Evolutionary conservation across 2,888 invertebrate genomes (phyloP).

Genomic region (Lithophane socia): DNA sequence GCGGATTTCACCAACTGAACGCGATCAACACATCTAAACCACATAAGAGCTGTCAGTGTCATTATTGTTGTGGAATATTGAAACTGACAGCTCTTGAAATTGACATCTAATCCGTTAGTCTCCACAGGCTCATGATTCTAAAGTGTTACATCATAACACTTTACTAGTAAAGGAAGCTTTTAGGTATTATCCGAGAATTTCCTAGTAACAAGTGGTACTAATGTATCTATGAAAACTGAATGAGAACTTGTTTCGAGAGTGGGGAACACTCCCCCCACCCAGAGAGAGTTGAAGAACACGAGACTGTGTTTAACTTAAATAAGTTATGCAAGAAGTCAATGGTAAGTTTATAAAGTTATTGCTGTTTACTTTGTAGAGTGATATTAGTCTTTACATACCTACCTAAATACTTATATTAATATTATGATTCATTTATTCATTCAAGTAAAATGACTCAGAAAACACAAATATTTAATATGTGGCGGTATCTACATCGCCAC

Average conservation of each 20-base stretch:
- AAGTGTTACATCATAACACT: neutral
- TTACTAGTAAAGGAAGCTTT: neutral
- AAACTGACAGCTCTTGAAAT: neutral
- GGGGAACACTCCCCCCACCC: neutral
- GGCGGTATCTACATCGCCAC: too few species aligned
- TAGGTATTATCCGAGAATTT: conserved; percentile 5
- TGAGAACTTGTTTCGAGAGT: neutral
- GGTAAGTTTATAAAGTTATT: conserved; percentile 1
- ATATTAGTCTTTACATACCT: neutral
- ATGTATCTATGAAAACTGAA: conserved; percentile 5
- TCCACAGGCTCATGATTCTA: neutral
- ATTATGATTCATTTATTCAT: too few species aligned
- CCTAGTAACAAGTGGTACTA: neutral
- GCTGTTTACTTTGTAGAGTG: neutral
- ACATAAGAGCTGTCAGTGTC: neutral
- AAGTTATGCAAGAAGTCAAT: conserved; percentile 6
- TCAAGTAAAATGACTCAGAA: too few species aligned
- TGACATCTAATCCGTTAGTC: too few species aligned
- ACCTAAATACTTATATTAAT: neutral
- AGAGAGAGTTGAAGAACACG: neutral
- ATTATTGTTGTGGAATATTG: neutral
- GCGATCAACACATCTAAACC: neutral
- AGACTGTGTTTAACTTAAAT: conserved; percentile 3
- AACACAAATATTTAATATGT: too few species aligned
- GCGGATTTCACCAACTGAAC: neutral